Percentiles rank a stretch among this genome's conserved stretches.
phyloP scores from a whole-genome alignment of 2,797 vertebrate species.

The Myotis pilosus region DNA sequence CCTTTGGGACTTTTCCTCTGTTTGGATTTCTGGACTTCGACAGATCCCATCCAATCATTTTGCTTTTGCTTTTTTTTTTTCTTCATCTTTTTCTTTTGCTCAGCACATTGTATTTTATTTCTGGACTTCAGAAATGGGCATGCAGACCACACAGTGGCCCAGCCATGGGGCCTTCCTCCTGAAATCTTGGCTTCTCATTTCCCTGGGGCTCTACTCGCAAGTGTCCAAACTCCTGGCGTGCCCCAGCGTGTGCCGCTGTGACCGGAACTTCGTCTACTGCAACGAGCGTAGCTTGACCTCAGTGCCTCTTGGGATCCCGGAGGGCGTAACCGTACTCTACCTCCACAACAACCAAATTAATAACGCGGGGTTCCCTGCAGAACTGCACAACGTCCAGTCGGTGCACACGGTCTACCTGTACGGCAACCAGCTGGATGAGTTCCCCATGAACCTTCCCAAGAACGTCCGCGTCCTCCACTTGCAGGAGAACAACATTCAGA shows the following conservation, averaged over 20 bases:
- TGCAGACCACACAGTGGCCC: slow-evolving; percentile 90
- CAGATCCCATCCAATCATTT: slow-evolving; percentile 70
- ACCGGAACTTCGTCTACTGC: slow-evolving; percentile 96
- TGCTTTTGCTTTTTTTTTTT: slow-evolving; percentile 73
- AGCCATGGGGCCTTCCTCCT: slow-evolving; percentile 90
- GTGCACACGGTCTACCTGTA: slow-evolving; percentile 97
- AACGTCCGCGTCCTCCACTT: slow-evolving; percentile 93
- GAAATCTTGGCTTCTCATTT: slow-evolving; percentile 92
- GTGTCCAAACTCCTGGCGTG: slow-evolving; percentile 89
- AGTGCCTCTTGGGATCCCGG: slow-evolving; percentile 96
- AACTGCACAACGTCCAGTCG: slow-evolving; percentile 92
- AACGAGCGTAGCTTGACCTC: slow-evolving; percentile 97
- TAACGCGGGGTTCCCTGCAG: slow-evolving; percentile 94
- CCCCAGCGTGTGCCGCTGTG: slow-evolving; percentile 95
- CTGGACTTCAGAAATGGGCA: slow-evolving; percentile 92
- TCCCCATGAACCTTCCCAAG: slow-evolving; percentile 95
- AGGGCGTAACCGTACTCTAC: slow-evolving; percentile 97
- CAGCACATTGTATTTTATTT: slow-evolving; percentile 77
- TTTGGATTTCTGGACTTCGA: slow-evolving; percentile 75
- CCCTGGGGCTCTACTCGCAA: slow-evolving; percentile 91
- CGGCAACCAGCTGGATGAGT: slow-evolving; percentile 96
- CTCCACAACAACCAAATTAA: slow-evolving; percentile 99
- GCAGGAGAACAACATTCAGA: slow-evolving; percentile 98
- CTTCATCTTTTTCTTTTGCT: neutral
- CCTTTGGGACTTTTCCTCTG: slow-evolving; percentile 62